Conservation (phyloP, 2,113 vertebrate species). For the Misgurnus mizolepis region DNA sequence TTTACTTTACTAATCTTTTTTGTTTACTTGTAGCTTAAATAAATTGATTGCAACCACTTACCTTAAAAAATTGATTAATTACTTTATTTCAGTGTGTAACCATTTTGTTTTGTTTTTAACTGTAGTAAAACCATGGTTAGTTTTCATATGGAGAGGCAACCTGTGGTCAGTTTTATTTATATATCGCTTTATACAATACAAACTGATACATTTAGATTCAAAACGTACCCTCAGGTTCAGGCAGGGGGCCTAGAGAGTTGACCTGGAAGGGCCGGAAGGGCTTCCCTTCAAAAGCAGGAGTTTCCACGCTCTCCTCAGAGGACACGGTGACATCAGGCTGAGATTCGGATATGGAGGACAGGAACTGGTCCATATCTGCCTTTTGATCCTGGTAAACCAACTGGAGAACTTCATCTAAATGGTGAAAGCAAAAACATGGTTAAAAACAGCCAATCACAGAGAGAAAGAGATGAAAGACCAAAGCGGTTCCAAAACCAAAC, state of each 20-base stretch:
- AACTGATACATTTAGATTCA: too few species aligned
- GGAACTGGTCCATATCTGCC: constrained; percentile 94
- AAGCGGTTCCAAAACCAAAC: neutral
- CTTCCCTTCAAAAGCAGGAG: constrained; percentile 77
- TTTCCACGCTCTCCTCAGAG: constrained; percentile 89
- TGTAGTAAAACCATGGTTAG: too few species aligned
- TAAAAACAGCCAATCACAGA: neutral
- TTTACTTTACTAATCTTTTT: too few species aligned
- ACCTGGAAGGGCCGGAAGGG: constrained; percentile 90
- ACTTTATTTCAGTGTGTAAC: too few species aligned
- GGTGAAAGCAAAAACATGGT: neutral
- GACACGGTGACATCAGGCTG: constrained; percentile 88
- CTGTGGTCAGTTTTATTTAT: too few species aligned
- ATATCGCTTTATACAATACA: too few species aligned
- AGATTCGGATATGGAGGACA: constrained; percentile 90
- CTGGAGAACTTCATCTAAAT: constrained; percentile 87
- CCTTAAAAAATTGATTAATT: too few species aligned
- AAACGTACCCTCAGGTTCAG: constrained; percentile 87
- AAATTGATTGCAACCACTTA: too few species aligned
- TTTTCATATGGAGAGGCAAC: too few species aligned
- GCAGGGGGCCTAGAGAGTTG: constrained; percentile 83
- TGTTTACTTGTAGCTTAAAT: too few species aligned
- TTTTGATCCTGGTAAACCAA: constrained; percentile 79
- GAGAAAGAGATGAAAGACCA: neutral
- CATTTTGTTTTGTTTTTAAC: too few species aligned